Evolutionary conservation across 2,888 invertebrate genomes (phyloP).

Genomic region (Ormyrus labotus): DNA sequence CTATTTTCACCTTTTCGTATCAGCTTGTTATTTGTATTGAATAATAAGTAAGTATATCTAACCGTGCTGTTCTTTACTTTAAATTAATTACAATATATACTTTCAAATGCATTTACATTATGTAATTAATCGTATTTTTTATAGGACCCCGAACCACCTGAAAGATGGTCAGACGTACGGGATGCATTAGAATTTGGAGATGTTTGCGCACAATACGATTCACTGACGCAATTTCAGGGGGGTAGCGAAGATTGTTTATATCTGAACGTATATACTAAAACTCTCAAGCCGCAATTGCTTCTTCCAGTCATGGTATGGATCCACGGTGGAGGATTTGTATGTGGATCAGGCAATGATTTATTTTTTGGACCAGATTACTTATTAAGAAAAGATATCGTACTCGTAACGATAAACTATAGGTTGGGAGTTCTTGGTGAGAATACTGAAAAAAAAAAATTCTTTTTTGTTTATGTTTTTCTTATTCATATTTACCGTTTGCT

Average conservation of each 20-base stretch:
- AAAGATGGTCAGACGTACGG: slow-evolving; percentile 63
- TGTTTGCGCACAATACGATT: slow-evolving; percentile 59
- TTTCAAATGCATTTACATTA: too few relatives aligned
- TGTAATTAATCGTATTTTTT: not conserved
- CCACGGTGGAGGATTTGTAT: slow-evolving; percentile 58
- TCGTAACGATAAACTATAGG: slow-evolving; percentile 62
- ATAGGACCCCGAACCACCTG: slow-evolving; percentile 65
- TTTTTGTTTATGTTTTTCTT: not conserved
- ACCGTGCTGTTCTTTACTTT: too few relatives aligned
- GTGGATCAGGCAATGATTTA: slow-evolving; percentile 55
- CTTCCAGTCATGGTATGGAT: slow-evolving; percentile 62
- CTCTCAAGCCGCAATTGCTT: not conserved
- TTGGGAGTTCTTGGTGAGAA: slow-evolving; percentile 60
- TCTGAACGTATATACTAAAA: slow-evolving; percentile 56
- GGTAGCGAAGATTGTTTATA: slow-evolving; percentile 58
- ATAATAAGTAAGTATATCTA: too few relatives aligned
- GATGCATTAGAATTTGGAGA: slow-evolving; percentile 62
- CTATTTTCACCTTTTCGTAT: too few relatives aligned
- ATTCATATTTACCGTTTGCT: not conserved
- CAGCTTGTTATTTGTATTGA: too few relatives aligned
- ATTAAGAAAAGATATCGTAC: slow-evolving; percentile 56
- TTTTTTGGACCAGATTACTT: slow-evolving; percentile 62
- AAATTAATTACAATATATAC: too few relatives aligned
- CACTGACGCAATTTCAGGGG: not conserved
- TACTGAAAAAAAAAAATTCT: not conserved